A percentile compares a stretch with the other conserved stretches of the same genome.
Conservation (phyloP, 1,140 invertebrate species). For the Drosophila nannoptera region DNA sequence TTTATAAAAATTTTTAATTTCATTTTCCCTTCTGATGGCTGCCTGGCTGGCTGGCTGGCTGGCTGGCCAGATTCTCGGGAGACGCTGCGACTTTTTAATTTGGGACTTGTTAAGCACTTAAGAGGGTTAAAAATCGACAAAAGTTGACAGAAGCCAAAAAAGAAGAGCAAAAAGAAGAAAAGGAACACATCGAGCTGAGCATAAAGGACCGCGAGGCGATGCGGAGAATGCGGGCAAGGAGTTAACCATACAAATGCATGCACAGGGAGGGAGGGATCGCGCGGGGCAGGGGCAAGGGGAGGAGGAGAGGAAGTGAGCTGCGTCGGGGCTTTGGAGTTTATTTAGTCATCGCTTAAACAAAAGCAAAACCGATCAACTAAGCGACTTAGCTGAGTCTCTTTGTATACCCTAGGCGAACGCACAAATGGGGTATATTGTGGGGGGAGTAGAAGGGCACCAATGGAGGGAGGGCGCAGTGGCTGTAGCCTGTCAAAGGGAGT, state of each 20-base stretch:
- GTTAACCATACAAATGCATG: slow-evolving; percentile 60
- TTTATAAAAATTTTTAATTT: slow-evolving; percentile 60
- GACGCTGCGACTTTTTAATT: slow-evolving; percentile 66
- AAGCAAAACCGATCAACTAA: slow-evolving; percentile 42
- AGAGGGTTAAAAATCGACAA: slow-evolving; percentile 74
- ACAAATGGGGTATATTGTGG: background rate
- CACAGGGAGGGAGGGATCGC: slow-evolving; percentile 40
- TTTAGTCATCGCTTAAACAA: slow-evolving; percentile 72
- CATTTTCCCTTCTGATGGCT: slow-evolving; percentile 43
- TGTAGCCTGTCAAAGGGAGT: no score
- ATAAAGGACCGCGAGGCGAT: slow-evolving; percentile 46
- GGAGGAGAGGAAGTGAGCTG: background rate
- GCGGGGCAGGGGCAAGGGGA: background rate
- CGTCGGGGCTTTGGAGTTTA: no score
- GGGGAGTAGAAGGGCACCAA: no score
- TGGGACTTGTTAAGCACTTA: slow-evolving; percentile 74
- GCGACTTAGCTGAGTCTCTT: slow-evolving; percentile 16
- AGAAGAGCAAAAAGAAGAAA: slow-evolving; percentile 2
- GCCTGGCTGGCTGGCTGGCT: no score
- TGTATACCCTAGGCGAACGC: background rate
- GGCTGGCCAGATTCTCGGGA: slow-evolving; percentile 68
- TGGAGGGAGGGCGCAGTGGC: no score
- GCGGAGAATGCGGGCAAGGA: slow-evolving; percentile 25
- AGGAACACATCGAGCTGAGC: slow-evolving; percentile 3
- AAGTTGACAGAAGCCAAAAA: slow-evolving; percentile 51